phyloP scores from a whole-genome alignment of 2,113 vertebrate species.

The Struthidea cinerea region DNA sequence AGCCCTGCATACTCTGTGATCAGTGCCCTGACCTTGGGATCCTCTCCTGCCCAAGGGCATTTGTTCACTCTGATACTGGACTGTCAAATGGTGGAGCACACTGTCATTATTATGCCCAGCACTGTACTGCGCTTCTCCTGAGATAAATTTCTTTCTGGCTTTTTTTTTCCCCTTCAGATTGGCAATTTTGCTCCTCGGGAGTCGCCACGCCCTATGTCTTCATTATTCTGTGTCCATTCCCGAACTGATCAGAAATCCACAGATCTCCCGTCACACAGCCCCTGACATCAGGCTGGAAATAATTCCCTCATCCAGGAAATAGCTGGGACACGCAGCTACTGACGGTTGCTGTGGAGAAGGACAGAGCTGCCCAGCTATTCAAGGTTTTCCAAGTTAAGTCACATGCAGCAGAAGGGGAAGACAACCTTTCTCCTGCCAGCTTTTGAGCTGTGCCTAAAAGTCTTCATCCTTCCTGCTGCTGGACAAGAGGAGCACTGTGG shows the following conservation, averaged over 20 bases:
- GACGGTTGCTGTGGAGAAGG: not conserved
- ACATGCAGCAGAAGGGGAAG: not conserved
- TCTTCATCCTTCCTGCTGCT: not conserved
- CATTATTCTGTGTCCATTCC: not conserved
- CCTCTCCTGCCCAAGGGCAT: not conserved
- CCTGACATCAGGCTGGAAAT: slow-evolving; percentile 13
- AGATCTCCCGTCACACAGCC: not conserved
- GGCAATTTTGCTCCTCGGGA: not conserved
- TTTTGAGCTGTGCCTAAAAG: not conserved
- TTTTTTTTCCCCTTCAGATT: not conserved
- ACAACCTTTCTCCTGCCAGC: not conserved
- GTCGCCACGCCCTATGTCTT: accelerated
- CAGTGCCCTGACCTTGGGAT: not conserved
- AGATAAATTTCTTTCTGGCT: not conserved
- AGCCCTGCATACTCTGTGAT: not conserved
- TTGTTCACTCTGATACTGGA: not conserved
- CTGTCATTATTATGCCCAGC: not conserved
- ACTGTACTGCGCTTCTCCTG: not conserved
- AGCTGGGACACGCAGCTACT: not conserved
- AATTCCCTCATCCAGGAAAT: slow-evolving; percentile 28
- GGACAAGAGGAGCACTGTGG: not conserved
- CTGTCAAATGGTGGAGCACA: not conserved
- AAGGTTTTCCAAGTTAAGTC: slow-evolving; percentile 17
- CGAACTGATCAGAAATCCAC: not conserved
- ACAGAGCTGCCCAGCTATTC: not conserved